These are phyloP conservation scores for Scaptomyza tumidula DNA, from an alignment of 2,888 invertebrate genomes.

Conservation along the genomic window DNA sequence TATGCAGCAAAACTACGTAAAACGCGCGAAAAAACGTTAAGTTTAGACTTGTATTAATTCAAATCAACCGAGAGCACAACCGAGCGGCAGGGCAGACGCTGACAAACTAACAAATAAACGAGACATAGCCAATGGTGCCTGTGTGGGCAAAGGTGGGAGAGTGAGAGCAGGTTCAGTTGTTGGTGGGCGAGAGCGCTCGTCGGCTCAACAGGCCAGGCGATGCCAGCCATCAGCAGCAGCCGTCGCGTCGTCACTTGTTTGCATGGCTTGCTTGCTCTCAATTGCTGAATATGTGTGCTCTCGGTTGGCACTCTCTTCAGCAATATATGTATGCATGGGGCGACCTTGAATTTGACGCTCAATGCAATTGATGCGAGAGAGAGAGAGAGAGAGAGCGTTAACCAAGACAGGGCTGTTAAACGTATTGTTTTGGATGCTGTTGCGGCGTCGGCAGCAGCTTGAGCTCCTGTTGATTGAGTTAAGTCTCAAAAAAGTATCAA, in stretches of 20 bases:
- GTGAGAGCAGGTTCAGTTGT: constrained; percentile 35
- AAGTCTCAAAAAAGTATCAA: constrained; percentile 47
- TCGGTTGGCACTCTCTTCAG: constrained; percentile 46
- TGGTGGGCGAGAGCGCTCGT: constrained; percentile 23
- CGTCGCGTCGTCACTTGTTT: constrained; percentile 57
- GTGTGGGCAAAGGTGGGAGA: constrained; percentile 29
- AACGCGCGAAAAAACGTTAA: constrained; percentile 54
- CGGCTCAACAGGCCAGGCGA: constrained; percentile 19
- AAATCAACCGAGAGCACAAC: constrained; percentile 66
- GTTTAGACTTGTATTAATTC: constrained; percentile 11
- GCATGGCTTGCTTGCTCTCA: constrained; percentile 34
- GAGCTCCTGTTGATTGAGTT: constrained; percentile 69
- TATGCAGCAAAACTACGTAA: constrained; percentile 46
- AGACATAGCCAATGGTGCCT: constrained; percentile 10
- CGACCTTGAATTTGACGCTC: constrained; percentile 71
- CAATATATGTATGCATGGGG: constrained; percentile 39
- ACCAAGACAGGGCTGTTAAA: constrained; percentile 53
- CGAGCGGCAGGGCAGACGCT: constrained; percentile 67
- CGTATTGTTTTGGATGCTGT: constrained; percentile 59
- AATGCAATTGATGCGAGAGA: constrained; percentile 35
- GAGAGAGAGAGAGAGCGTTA: constrained; percentile 17
- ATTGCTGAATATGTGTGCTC: constrained; percentile 65
- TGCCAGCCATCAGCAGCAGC: constrained; percentile 24
- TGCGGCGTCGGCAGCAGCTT: constrained; percentile 29
- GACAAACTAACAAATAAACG: constrained; percentile 59